Percentiles rank a stretch among this genome's conserved stretches.
Conservation (phyloP, 2,888 invertebrate genomes). For the Phorcus lineatus region DNA sequence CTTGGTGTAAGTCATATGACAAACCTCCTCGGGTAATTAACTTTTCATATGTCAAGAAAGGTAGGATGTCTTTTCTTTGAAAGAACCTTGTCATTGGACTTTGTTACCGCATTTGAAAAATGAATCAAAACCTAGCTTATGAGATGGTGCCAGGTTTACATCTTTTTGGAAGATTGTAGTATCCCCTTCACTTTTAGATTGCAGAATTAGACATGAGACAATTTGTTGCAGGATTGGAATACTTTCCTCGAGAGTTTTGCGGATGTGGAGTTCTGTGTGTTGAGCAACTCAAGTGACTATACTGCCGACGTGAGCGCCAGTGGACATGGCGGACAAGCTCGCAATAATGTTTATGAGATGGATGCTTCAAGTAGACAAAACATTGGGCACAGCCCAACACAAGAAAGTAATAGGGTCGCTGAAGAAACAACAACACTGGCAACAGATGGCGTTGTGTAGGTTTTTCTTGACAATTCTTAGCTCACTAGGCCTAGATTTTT, state of each 20-base stretch:
- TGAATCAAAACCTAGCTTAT: too few species aligned
- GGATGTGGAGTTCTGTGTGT: constrained; percentile 71
- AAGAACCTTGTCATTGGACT: too few species aligned
- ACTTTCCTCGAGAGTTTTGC: constrained; percentile 71
- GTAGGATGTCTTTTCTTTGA: too few species aligned
- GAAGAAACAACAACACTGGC: neutral
- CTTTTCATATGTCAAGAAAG: too few species aligned
- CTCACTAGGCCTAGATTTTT: neutral
- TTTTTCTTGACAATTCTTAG: neutral
- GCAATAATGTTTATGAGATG: neutral
- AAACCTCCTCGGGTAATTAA: too few species aligned
- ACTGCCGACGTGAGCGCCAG: neutral
- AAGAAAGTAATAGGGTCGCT: neutral
- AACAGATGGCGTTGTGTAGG: constrained; percentile 46
- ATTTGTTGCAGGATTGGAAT: constrained; percentile 72
- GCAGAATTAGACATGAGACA: too few species aligned
- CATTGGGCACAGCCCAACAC: neutral
- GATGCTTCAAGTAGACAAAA: neutral
- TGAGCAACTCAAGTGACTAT: constrained; percentile 30
- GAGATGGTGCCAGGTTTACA: too few species aligned
- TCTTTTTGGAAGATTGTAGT: too few species aligned
- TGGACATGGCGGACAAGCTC: neutral
- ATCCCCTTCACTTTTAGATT: too few species aligned
- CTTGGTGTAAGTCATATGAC: too few species aligned
- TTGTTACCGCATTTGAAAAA: too few species aligned